Evolutionary conservation across 2,888 invertebrate genomes (phyloP).

Genomic region (Tiliacea citrago): DNA sequence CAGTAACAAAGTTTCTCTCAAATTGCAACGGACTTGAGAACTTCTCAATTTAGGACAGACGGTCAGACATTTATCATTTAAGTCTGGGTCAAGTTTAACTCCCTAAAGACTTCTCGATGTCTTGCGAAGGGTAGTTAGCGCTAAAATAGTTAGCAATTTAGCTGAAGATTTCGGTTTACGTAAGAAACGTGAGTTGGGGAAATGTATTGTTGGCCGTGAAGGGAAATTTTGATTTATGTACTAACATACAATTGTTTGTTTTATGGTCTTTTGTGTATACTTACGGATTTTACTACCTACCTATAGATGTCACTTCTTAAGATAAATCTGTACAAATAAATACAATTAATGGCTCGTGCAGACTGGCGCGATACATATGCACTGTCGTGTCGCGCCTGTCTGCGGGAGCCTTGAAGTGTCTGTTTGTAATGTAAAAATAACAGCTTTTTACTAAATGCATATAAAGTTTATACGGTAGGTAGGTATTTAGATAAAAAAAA

Average conservation of each 20-base stretch:
- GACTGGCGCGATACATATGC: too few species aligned
- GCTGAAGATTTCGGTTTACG: constrained; percentile 8
- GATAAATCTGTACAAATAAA: too few species aligned
- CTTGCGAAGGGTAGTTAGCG: constrained; percentile 29
- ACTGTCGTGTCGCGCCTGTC: too few species aligned
- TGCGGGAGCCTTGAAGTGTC: too few species aligned
- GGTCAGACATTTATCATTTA: constrained; percentile 45
- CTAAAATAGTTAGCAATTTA: constrained; percentile 1
- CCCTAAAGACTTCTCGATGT: constrained; percentile 32
- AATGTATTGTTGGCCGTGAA: not conserved
- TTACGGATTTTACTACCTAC: not conserved
- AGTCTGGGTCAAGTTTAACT: constrained; percentile 38
- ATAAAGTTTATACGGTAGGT: too few species aligned
- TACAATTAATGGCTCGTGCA: too few species aligned
- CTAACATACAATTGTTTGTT: not conserved
- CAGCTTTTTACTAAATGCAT: too few species aligned
- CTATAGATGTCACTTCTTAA: not conserved
- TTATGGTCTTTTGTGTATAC: not conserved
- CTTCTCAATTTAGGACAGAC: constrained; percentile 12
- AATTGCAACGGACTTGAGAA: constrained; percentile 45
- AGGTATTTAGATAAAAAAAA: too few species aligned
- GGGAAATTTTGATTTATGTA: not conserved
- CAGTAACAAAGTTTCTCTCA: constrained; percentile 29
- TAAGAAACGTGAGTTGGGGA: not conserved
- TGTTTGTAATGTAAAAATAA: too few species aligned